Evolutionary conservation across 2,888 invertebrate species (phyloP).

Genomic region (Macrostomum cliftonense): DNA sequence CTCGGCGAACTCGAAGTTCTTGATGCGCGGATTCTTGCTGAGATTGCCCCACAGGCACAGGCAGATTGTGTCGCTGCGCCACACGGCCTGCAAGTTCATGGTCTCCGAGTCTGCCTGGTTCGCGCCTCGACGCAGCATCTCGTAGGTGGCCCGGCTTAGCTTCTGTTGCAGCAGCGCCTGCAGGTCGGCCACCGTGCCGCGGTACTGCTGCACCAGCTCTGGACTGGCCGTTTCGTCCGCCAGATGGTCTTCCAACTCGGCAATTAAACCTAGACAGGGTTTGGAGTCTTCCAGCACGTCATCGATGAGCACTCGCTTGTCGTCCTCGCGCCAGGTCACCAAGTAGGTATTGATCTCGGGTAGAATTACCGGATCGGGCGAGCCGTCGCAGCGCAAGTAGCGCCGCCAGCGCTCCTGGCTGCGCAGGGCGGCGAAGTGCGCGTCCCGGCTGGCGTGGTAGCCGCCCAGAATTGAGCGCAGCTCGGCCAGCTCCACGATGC

Average conservation of each 20-base stretch:
- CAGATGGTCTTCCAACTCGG: slow-evolving; percentile 22
- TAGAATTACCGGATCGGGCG: slow-evolving; percentile 30
- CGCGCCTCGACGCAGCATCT: slow-evolving; percentile 24
- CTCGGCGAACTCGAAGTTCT: slow-evolving; percentile 27
- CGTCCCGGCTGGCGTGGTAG: slow-evolving; percentile 13
- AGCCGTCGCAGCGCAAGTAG: slow-evolving; percentile 36
- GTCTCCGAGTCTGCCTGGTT: slow-evolving; percentile 28
- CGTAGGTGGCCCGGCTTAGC: slow-evolving; percentile 26
- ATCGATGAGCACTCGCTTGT: slow-evolving; percentile 19
- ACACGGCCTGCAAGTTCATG: slow-evolving; percentile 27
- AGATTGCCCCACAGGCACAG: slow-evolving; percentile 37
- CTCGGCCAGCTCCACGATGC: slow-evolving; percentile 24
- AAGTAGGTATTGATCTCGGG: slow-evolving; percentile 37
- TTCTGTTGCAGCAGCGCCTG: slow-evolving; percentile 26
- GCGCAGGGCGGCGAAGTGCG: not conserved
- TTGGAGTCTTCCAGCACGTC: slow-evolving; percentile 24
- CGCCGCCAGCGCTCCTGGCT: slow-evolving; percentile 25
- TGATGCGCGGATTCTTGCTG: slow-evolving; percentile 36
- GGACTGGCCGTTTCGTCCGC: slow-evolving; percentile 15
- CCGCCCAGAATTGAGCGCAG: slow-evolving; percentile 20
- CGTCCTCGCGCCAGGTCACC: slow-evolving; percentile 27
- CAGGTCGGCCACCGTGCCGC: slow-evolving; percentile 24
- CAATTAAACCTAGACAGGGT: slow-evolving; percentile 24
- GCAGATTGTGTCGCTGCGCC: slow-evolving; percentile 21
- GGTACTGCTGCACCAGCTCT: not conserved